These are phyloP conservation scores for Amphimallon solstitiale DNA, from an alignment of 2,888 invertebrate species.

Conservation along the genomic window DNA sequence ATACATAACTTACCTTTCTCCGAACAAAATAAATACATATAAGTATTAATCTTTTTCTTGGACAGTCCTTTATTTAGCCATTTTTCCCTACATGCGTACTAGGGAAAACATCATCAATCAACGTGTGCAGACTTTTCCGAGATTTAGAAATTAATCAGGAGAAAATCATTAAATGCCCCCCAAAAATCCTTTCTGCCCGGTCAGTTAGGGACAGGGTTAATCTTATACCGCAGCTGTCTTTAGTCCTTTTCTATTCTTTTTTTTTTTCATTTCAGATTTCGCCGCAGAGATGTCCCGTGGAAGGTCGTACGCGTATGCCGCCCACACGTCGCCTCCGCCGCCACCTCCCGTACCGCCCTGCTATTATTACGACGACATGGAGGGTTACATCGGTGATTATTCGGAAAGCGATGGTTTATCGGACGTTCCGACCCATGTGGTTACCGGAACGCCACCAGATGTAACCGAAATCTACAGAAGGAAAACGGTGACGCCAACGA, in stretches of 20 bases:
- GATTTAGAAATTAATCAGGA: constrained; percentile 9
- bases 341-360: constrained; percentile 22
- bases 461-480: constrained; percentile 50
- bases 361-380: constrained; percentile 51
- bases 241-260: neutral
- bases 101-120: constrained; percentile 1
- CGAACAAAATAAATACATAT: too few species aligned
- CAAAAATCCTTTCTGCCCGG: neutral
- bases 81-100: neutral
- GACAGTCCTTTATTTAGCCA: neutral
- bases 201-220: too few species aligned
- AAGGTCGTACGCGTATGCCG: constrained; percentile 36
- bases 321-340: constrained; percentile 27
- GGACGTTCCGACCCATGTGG: constrained; percentile 37
- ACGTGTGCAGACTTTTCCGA: neutral
- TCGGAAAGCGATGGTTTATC: constrained; percentile 50
- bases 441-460: constrained; percentile 38
- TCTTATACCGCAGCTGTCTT: too few species aligned
- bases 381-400: constrained; percentile 51
- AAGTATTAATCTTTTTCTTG: neutral
- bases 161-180: neutral
- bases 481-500: constrained; percentile 35
- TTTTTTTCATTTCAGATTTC: neutral
- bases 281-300: constrained; percentile 27
- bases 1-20: too few species aligned